These are phyloP conservation scores for Napeogenes sylphis DNA, from an alignment of 2,888 invertebrate genomes.

Conservation along the genomic window DNA sequence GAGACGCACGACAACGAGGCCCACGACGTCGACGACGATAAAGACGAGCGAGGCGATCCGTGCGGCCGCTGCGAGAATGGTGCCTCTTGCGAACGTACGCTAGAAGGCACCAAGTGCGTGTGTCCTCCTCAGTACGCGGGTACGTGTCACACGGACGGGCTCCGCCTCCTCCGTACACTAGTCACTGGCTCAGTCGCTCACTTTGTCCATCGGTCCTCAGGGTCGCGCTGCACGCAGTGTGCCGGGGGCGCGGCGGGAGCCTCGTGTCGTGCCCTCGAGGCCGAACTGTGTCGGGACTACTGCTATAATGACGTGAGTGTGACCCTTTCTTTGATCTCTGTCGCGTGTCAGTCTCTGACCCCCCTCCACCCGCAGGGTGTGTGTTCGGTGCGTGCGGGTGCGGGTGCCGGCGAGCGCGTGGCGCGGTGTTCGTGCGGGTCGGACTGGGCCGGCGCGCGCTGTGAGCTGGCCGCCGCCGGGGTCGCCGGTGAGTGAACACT, in stretches of 20 bases:
- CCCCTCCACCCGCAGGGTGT: slow-evolving; percentile 42
- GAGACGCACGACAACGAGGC: slow-evolving; percentile 1
- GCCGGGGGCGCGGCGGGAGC: slow-evolving; percentile 31
- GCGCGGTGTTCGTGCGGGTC: slow-evolving; percentile 79
- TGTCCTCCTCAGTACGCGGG: background rate
- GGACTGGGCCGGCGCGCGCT: slow-evolving; percentile 81
- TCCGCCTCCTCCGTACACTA: too few relatives aligned
- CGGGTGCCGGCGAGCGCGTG: slow-evolving; percentile 77
- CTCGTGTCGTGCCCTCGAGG: slow-evolving; percentile 30
- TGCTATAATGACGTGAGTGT: slow-evolving; percentile 52
- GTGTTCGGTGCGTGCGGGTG: slow-evolving; percentile 25
- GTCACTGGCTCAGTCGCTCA: background rate
- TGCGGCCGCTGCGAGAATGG: slow-evolving; percentile 56
- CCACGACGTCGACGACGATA: slow-evolving; percentile 5
- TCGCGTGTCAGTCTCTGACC: too few relatives aligned
- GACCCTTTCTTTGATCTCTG: background rate
- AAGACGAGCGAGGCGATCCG: slow-evolving; percentile 16
- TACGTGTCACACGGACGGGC: background rate
- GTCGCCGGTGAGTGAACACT: slow-evolving; percentile 11
- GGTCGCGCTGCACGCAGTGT: slow-evolving; percentile 43
- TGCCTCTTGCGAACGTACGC: slow-evolving; percentile 69
- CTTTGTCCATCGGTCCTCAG: background rate
- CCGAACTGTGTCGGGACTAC: slow-evolving; percentile 41
- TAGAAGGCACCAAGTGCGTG: background rate
- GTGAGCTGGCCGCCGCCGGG: slow-evolving; percentile 79